These are phyloP conservation scores for Eurypyga helias DNA, from an alignment of 2,113 vertebrate species.

Conservation along the genomic window DNA sequence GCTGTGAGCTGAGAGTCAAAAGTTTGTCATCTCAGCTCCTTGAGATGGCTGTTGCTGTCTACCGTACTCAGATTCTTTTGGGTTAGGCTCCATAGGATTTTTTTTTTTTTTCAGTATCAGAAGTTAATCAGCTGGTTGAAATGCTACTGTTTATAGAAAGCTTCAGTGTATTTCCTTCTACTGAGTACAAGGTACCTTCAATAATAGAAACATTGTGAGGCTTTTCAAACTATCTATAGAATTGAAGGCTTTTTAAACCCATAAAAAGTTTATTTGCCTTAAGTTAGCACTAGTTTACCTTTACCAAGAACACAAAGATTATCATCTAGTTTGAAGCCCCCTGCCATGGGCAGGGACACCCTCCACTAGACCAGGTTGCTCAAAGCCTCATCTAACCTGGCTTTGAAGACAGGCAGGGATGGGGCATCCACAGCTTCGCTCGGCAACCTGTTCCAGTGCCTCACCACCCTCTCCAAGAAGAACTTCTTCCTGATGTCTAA, in stretches of 20 bases:
- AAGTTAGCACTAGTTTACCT: not conserved
- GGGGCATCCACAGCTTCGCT: no score
- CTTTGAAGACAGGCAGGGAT: no score
- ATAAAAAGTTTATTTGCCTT: not conserved
- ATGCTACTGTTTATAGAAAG: not conserved
- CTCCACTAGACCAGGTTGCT: no score
- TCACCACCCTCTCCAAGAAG: no score
- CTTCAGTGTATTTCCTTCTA: not conserved
- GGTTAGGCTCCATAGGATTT: not conserved
- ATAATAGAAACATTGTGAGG: not conserved
- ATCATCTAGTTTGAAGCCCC: not conserved
- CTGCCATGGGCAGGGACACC: no score
- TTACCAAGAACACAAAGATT: not conserved
- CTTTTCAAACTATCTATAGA: not conserved
- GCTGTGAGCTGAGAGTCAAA: not conserved
- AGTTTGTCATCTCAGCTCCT: not conserved
- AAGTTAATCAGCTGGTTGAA: not conserved
- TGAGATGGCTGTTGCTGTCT: not conserved
- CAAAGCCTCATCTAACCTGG: no score
- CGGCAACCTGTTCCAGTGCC: no score
- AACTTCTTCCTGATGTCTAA: no score
- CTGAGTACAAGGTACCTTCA: not conserved
- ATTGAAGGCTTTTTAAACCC: not conserved
- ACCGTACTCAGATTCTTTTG: not conserved
- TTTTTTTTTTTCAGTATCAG: not conserved